phyloP scores from a whole-genome alignment of 2,113 vertebrate species.

The Macaca fascicularis region DNA sequence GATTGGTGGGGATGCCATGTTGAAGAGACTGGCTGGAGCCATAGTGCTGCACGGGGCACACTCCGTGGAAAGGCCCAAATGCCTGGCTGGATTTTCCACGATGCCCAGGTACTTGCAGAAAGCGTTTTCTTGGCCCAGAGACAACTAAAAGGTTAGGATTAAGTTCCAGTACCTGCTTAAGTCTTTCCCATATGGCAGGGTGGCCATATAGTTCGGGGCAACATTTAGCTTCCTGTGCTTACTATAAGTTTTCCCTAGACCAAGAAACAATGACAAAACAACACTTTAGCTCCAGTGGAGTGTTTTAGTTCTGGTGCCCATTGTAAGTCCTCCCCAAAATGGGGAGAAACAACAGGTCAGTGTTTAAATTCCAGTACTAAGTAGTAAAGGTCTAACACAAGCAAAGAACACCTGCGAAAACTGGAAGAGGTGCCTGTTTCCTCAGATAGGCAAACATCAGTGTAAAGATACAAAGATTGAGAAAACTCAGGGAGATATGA shows the following conservation, averaged over 20 bases:
- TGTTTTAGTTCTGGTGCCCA: background rate
- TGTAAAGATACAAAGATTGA: background rate
- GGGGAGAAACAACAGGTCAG: background rate
- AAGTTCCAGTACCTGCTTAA: background rate
- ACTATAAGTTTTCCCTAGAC: background rate
- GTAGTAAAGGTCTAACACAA: background rate
- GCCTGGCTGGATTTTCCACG: background rate
- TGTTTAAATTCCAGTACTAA: background rate
- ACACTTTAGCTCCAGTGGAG: background rate
- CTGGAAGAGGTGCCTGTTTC: background rate
- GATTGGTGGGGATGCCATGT: background rate
- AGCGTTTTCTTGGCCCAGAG: background rate
- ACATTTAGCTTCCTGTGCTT: background rate
- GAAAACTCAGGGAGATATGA: background rate
- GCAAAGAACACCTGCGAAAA: background rate
- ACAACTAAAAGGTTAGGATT: background rate
- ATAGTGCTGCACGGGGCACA: background rate
- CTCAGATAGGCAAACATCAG: background rate
- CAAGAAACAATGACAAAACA: background rate
- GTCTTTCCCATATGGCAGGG: background rate
- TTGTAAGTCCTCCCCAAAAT: background rate
- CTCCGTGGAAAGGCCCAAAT: background rate
- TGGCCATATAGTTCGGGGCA: background rate
- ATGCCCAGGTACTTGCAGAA: background rate
- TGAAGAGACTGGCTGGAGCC: background rate